Percentiles rank a stretch among this genome's conserved stretches.
Conservation (phyloP, 2,797 vertebrate species). For the Vireo griseus region DNA sequence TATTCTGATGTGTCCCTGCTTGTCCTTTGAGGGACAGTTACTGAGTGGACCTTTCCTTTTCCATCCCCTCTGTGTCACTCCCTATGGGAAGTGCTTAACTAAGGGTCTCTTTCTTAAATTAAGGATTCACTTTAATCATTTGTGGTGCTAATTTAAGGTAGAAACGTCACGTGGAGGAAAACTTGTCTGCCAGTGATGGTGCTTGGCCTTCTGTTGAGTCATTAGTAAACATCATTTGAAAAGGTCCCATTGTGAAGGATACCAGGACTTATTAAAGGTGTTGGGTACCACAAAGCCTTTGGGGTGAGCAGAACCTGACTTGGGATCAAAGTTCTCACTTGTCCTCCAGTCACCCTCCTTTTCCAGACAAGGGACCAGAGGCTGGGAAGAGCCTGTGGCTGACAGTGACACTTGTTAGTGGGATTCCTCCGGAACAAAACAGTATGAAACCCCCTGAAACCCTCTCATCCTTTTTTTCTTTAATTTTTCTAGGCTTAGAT, state of each 20-base stretch:
- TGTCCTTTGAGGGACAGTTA: background rate
- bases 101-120: background rate
- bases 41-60: background rate
- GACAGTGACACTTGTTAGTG: background rate
- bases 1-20: background rate
- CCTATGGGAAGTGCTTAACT: background rate
- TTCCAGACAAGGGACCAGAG: background rate
- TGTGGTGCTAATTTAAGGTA: background rate
- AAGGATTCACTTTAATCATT: background rate
- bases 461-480: fast-evolving
- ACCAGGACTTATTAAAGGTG: background rate
- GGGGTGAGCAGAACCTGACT: background rate
- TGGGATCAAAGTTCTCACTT: background rate
- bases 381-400: background rate
- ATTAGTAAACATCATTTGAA: background rate
- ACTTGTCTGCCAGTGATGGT: background rate
- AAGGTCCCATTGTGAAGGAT: background rate
- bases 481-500: background rate
- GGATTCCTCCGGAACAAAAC: background rate
- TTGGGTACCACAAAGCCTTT: background rate
- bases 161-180: background rate
- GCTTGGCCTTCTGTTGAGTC: background rate
- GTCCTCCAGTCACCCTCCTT: background rate
- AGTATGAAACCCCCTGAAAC: background rate
- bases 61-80: background rate